phyloP scores from a whole-genome alignment of 2,888 invertebrate genomes.

The Apantesis nais region DNA sequence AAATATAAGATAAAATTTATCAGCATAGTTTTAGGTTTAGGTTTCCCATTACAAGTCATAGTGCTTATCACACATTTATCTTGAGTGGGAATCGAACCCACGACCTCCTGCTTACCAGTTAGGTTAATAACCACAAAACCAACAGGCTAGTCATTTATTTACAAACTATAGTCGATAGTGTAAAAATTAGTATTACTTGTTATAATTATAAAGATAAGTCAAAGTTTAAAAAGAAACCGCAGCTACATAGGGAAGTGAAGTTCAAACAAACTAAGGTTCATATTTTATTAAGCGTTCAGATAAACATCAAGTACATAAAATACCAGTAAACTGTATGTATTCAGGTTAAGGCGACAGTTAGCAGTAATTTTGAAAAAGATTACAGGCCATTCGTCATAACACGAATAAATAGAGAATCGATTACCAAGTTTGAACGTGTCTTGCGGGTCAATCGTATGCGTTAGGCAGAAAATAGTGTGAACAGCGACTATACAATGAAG shows the following conservation, averaged over 20 bases:
- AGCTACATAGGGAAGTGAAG: neutral
- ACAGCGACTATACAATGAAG: slow-evolving; percentile 47
- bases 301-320: slow-evolving; percentile 2
- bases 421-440: slow-evolving; percentile 24
- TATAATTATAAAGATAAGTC: too few relatives aligned
- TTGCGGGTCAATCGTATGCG: slow-evolving; percentile 59
- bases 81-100: too few relatives aligned
- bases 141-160: too few relatives aligned
- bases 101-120: too few relatives aligned
- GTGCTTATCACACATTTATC: too few relatives aligned
- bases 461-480: slow-evolving; percentile 38
- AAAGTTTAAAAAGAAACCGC: neutral
- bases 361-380: neutral
- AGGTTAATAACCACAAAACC: too few relatives aligned
- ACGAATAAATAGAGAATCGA: slow-evolving; percentile 19
- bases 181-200: neutral
- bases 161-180: too few relatives aligned
- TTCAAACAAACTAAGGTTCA: neutral
- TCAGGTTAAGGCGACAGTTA: neutral
- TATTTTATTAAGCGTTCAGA: neutral
- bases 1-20: too few relatives aligned
- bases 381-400: neutral
- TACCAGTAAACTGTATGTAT: neutral
- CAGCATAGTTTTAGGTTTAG: too few relatives aligned
- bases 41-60: too few relatives aligned